These are phyloP conservation scores for Xestia sexstrigata DNA, from an alignment of 2,888 invertebrate genomes.

Conservation along the genomic window DNA sequence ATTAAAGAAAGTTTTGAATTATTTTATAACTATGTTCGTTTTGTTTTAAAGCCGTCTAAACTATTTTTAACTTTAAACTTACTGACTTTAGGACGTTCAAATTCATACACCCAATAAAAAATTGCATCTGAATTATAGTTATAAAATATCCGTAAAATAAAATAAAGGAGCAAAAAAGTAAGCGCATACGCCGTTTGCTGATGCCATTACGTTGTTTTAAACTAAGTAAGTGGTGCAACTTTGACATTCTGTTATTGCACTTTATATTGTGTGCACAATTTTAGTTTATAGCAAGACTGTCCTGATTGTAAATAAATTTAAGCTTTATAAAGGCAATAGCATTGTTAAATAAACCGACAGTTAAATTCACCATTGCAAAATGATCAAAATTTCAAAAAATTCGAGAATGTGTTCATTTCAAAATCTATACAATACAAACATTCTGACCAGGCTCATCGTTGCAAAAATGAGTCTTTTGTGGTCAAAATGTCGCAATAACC, in stretches of 20 bases:
- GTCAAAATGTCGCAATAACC: conserved; percentile 37
- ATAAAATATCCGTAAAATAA: conserved; percentile 16
- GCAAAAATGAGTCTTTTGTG: conserved; percentile 31
- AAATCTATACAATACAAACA: conserved; percentile 13
- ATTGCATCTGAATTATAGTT: background rate
- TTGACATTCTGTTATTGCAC: conserved; percentile 41
- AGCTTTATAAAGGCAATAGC: background rate
- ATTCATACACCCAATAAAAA: background rate
- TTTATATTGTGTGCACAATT: conserved; percentile 24
- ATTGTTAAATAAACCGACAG: background rate
- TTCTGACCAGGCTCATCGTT: background rate
- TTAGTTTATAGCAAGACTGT: background rate
- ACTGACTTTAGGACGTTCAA: too few relatives aligned
- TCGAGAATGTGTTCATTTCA: conserved; percentile 18
- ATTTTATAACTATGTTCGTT: background rate
- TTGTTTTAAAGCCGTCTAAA: background rate
- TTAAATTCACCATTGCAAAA: background rate
- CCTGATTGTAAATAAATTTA: background rate
- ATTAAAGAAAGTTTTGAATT: background rate
- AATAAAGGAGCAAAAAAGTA: conserved; percentile 15
- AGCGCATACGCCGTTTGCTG: conserved; percentile 4
- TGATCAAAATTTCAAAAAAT: too few relatives aligned
- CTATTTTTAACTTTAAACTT: background rate
- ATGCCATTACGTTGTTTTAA: background rate
- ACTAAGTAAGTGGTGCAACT: conserved; percentile 40